A percentile compares a stretch with the other conserved stretches of the same genome.
Conservation (phyloP, 1,140 invertebrate species). For the Drosophila teissieri region DNA sequence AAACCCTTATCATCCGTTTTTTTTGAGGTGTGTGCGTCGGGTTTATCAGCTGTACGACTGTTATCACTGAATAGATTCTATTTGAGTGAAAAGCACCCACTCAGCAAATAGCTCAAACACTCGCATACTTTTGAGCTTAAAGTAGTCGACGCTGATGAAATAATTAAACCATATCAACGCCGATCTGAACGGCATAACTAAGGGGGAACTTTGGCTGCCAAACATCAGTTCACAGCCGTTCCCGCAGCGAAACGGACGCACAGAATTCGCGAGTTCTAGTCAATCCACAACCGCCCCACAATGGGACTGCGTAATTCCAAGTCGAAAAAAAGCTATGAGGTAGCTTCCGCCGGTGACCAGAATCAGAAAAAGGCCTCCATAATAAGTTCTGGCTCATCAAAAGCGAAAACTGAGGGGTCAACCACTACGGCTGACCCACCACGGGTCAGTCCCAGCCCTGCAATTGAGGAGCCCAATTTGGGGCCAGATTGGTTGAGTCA, state of each 20-base stretch:
- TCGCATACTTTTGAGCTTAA: slow-evolving; percentile 1
- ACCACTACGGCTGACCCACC: background rate
- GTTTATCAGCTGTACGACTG: slow-evolving; percentile 11
- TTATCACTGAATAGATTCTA: slow-evolving; percentile 12
- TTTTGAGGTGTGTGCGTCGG: background rate
- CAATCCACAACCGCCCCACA: background rate
- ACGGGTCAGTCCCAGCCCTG: background rate
- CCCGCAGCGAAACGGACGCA: slow-evolving; percentile 25
- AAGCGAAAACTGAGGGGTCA: background rate
- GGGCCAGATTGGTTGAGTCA: slow-evolving; percentile 84
- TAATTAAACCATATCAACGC: slow-evolving; percentile 38
- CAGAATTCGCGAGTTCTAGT: slow-evolving; percentile 4
- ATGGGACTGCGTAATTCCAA: slow-evolving; percentile 46
- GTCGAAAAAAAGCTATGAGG: slow-evolving; percentile 40
- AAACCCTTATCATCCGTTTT: background rate
- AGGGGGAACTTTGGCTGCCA: slow-evolving; percentile 10
- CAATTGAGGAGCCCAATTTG: slow-evolving; percentile 14
- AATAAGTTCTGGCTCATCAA: background rate
- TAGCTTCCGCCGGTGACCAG: slow-evolving; percentile 1
- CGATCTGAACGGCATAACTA: slow-evolving; percentile 11
- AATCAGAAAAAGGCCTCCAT: slow-evolving; percentile 1
- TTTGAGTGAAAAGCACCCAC: slow-evolving; percentile 4
- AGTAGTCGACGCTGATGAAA: slow-evolving; percentile 39
- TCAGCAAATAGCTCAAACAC: slow-evolving; percentile 19
- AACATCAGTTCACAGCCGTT: slow-evolving; percentile 35